phyloP scores from a whole-genome alignment of 2,888 invertebrate species.

The Patella caerulea region DNA sequence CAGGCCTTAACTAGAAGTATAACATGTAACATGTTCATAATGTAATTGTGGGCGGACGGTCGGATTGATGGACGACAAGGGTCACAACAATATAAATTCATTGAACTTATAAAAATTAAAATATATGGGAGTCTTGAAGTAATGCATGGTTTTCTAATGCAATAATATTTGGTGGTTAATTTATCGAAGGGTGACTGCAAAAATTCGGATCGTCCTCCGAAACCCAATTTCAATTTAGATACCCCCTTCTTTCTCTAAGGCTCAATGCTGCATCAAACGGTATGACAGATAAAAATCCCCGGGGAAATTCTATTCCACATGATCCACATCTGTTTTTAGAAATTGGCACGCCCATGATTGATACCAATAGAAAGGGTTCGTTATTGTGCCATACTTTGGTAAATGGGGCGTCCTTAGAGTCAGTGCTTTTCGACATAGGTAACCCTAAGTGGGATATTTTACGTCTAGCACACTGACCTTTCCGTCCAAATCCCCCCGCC shows the following conservation, averaged over 20 bases:
- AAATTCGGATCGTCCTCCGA: constrained; percentile 2
- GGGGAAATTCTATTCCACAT: background rate
- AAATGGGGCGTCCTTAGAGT: background rate
- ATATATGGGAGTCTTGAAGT: background rate
- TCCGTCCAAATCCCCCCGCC: background rate
- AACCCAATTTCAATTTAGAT: background rate
- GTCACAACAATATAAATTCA: no score
- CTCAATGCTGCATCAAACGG: background rate
- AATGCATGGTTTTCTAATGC: background rate
- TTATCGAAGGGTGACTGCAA: background rate
- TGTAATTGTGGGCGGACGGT: no score
- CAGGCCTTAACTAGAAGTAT: no score
- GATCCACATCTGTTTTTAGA: background rate
- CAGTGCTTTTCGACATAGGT: background rate
- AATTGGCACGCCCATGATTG: background rate
- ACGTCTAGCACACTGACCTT: background rate
- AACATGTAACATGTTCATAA: no score
- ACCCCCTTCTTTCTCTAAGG: background rate
- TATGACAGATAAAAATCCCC: background rate
- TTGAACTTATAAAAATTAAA: no score
- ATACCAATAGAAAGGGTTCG: background rate
- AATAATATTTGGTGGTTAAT: constrained; percentile 1
- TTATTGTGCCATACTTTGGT: background rate
- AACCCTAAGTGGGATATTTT: background rate
- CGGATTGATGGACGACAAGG: no score